Evolutionary conservation across 1,140 invertebrate genomes (phyloP).

Genomic region (Macrocentrus cingulum): DNA sequence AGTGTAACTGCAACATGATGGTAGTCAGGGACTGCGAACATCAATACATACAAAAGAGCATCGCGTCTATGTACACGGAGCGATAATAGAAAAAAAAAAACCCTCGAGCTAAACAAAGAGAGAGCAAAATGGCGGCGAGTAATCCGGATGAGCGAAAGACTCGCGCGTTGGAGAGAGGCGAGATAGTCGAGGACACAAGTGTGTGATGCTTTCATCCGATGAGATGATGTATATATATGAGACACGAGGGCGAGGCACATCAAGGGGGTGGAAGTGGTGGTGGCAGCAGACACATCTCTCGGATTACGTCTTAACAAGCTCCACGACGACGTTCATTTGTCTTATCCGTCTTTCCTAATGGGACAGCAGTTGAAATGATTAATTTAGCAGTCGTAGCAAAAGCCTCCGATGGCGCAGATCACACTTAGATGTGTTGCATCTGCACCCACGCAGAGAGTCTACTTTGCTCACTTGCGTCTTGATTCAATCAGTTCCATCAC

Average conservation of each 20-base stretch:
- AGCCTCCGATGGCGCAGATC: no score
- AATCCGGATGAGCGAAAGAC: conserved; percentile 49
- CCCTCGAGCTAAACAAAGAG: conserved; percentile 29
- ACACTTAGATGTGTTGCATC: background rate
- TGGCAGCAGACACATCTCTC: conserved; percentile 51
- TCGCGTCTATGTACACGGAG: no score
- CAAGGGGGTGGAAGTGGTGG: conserved; percentile 31
- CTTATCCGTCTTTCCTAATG: conserved; percentile 58
- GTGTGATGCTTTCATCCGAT: background rate
- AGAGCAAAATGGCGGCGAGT: conserved; percentile 45
- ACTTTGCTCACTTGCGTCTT: no score
- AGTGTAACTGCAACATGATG: no score
- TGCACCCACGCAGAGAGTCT: background rate
- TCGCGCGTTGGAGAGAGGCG: conserved; percentile 11
- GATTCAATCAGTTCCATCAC: no score
- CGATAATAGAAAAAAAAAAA: conserved; percentile 34
- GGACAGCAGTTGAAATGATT: conserved; percentile 59
- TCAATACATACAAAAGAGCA: no score
- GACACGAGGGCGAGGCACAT: conserved; percentile 8
- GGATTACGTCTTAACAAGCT: conserved; percentile 60
- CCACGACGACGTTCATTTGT: conserved; percentile 58
- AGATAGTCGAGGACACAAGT: conserved; percentile 30
- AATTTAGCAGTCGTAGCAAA: conserved; percentile 40
- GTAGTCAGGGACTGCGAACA: no score
- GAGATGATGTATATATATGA: background rate